Evolutionary conservation across 1,140 invertebrate genomes (phyloP), one percentile per base, ranked within the genome.

Genomic region (Drosophila takahashii): DNA sequence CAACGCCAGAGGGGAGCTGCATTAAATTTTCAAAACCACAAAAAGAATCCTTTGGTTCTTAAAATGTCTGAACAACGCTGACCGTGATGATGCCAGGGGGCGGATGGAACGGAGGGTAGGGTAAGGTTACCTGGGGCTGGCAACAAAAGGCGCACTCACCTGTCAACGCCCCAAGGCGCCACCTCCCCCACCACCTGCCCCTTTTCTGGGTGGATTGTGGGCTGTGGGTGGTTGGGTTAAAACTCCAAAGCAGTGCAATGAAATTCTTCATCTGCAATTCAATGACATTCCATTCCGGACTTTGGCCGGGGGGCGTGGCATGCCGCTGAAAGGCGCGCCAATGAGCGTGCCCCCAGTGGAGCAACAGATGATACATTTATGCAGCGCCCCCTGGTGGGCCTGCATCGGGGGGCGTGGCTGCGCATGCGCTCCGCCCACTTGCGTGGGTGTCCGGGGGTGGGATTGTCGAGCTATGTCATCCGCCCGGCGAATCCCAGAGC

Each of bases 201-300:
- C 10, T 5, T 1, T 9, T 22, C 22, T 22, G 22, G 3, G 22
- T 3, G 22, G 22, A 3, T 2, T 22, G 22, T 22, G 22, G 11
- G 36, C 3, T 37, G 36, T 32, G 44, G n/a, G 22, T 32, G 22
- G 29, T 26, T 15, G 37, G 41, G 60, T 7, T 10, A 26, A 83
- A 89, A 89, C 84, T 84, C 85, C 85, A 74, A 79, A 72, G 62
- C 80, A 87, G 62, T 79, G 84, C 83, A 84, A 79, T 89, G 85
- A 89, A 89, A 89, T 89, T 79, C 84, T 80, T 90, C 80, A 89
- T 89, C 79, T 89, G 45, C 84, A 84, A 89, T 89, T 89, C 80
- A 89, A 89, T 90, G 73, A 84, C 77, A 89, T 89, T 89, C 79
- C 84, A 27, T 84, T 74, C 79, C 45, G 70, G 77, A 57, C 61